Evolutionary conservation across 30 jellyfish, hydroid and myxozoan species (phyloP), one percentile per base, ranked within the genome.

Genomic region (Aurelia aurita complex sp. Pacific): DNA sequence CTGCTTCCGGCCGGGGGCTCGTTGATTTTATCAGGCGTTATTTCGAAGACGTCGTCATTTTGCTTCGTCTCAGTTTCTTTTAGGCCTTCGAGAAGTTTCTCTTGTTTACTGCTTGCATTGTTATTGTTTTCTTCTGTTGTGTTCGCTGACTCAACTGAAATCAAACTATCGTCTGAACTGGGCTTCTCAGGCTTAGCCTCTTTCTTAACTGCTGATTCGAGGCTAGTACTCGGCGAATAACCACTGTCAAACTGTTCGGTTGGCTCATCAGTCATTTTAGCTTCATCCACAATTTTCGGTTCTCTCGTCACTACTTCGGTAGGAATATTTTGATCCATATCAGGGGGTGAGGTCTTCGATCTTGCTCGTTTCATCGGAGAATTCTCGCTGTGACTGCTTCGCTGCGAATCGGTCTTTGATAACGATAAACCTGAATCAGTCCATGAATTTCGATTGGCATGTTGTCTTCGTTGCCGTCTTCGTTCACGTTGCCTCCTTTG

Each of bases 361-460:
- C 85, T 50, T 43, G 85, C 92, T 23, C 85, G 63, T 62, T 83
- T 83, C n/a, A 71, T 17, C 19, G 92, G 92, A 14, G 92, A 83
- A 19, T 69, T 83, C 14, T 83, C 92, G 69, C 87, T 91, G 59
- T 67, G 91, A 69, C 97, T 89, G 75, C 97, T 80, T 14, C 91
- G 70, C 53, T 80, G 89, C 23, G 97, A 89, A 70, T 89, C 97
- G 32, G 97, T 89, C 46, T 81, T 80, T 3, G 97, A 77, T 46
- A 80, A 50, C 61, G 97, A 89, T n/a, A 89, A 79, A 32, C 97
- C 97, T 1, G 97, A 89, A 51, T 89, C 97, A 55, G 97, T 89
- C 97, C 97, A 89, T 71, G 97, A 89, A 36, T 81, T 80, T 8
- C 97, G 80, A 63, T 61, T 86, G 6, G 80, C 92, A 52, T 57